A percentile compares a stretch with the other conserved stretches of the same genome.
phyloP scores from a whole-genome alignment of 2,113 vertebrate genomes.

The Prietella phreatophila region DNA sequence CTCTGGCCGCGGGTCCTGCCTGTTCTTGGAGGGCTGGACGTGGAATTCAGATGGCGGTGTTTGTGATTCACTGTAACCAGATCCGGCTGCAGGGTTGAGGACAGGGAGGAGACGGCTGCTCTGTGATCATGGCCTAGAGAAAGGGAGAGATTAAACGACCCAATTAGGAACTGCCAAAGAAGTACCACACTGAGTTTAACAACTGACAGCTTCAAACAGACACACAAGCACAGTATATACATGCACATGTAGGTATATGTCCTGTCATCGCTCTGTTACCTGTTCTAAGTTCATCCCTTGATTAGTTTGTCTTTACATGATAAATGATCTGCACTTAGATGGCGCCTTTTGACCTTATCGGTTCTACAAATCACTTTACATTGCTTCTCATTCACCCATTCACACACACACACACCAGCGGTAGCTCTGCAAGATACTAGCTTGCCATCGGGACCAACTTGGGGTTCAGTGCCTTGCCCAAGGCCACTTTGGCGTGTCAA shows the following conservation, averaged over 20 bases:
- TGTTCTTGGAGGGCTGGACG: constrained; percentile 38
- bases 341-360: too few relatives aligned
- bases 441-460: too few relatives aligned
- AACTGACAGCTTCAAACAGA: neutral
- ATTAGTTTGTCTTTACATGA: neutral
- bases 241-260: neutral
- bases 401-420: too few relatives aligned
- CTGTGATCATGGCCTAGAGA: constrained; percentile 71
- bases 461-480: too few relatives aligned
- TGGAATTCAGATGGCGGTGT: constrained; percentile 32
- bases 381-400: too few relatives aligned
- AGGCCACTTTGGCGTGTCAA: too few relatives aligned
- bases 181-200: neutral
- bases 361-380: too few relatives aligned
- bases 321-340: too few relatives aligned
- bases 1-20: constrained; percentile 42
- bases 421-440: too few relatives aligned
- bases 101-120: constrained; percentile 69
- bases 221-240: neutral
- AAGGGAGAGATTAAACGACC: constrained; percentile 14
- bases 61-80: constrained; percentile 74
- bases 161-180: neutral
- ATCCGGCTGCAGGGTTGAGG: constrained; percentile 72
- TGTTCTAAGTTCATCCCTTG: neutral
- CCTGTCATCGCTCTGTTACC: neutral